Percentiles rank a stretch among this genome's conserved stretches.
phyloP scores from a whole-genome alignment of 2,888 invertebrate species.

The Chromoteleia sp. region DNA sequence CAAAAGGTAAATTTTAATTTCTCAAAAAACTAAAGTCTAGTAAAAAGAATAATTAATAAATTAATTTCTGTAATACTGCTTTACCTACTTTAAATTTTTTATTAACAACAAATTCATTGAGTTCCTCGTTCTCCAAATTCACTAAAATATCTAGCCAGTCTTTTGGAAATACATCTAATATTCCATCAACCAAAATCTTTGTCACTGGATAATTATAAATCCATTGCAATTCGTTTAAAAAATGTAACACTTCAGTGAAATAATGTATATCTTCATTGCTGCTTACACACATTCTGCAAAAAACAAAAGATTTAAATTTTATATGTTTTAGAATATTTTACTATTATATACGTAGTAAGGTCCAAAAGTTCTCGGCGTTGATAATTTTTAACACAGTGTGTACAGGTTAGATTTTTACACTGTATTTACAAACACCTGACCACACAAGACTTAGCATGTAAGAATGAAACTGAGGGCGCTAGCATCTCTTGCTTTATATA shows the following conservation, averaged over 20 bases:
- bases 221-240: slow-evolving; percentile 87
- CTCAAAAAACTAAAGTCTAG: too few relatives aligned
- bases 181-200: slow-evolving; percentile 86
- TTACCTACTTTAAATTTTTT: slow-evolving; percentile 75
- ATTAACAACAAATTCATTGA: slow-evolving; percentile 84
- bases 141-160: slow-evolving; percentile 86
- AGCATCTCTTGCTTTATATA: too few relatives aligned
- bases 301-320: neutral
- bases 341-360: too few relatives aligned
- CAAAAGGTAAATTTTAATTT: too few relatives aligned
- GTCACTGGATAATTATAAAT: slow-evolving; percentile 89
- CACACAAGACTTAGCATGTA: too few relatives aligned
- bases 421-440: too few relatives aligned
- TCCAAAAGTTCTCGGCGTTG: too few relatives aligned
- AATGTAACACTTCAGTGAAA: slow-evolving; percentile 86
- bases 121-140: slow-evolving; percentile 82
- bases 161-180: slow-evolving; percentile 86
- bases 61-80: neutral
- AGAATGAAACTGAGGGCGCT: too few relatives aligned
- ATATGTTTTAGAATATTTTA: too few relatives aligned
- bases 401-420: too few relatives aligned
- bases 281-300: slow-evolving; percentile 60
- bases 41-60: too few relatives aligned
- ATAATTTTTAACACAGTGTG: too few relatives aligned
- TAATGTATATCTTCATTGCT: slow-evolving; percentile 82